phyloP scores from a whole-genome alignment of 2,888 invertebrate genomes.

The Kryphioiulus occultus region DNA sequence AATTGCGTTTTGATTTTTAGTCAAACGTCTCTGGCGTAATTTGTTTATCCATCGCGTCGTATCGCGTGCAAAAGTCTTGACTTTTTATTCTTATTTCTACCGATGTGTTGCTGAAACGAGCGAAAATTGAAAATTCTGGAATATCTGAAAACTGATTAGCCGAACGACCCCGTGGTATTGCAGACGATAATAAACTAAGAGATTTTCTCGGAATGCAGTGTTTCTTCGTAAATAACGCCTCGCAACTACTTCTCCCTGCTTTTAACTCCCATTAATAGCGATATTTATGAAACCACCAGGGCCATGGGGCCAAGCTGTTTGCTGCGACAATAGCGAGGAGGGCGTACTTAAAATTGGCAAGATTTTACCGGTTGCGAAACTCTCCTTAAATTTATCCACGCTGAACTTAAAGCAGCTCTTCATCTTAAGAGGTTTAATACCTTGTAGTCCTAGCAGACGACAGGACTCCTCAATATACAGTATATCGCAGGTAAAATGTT shows the following conservation, averaged over 20 bases:
- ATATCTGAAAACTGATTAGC: not conserved
- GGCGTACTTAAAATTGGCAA: not conserved
- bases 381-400: not conserved
- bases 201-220: not conserved
- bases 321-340: not conserved
- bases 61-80: no score
- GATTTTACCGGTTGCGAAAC: not conserved
- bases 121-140: no score
- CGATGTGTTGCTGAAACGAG: no score
- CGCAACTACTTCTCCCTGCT: not conserved
- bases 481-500: no score
- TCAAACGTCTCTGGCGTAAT: not conserved
- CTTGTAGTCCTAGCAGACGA: no score
- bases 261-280: not conserved
- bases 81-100: no score
- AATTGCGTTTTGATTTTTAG: slow-evolving; percentile 4
- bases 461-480: no score
- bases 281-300: slow-evolving; percentile 37
- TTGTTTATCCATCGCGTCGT: no score
- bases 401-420: no score
- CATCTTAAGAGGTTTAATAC: no score
- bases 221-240: not conserved
- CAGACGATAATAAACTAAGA: not conserved
- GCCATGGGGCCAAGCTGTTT: slow-evolving; percentile 32
- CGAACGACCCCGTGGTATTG: not conserved